A percentile compares a stretch with the other conserved stretches of the same genome.
Evolutionary conservation across 2,797 vertebrate genomes (phyloP).

Genomic region (Hoplostethus atlanticus): DNA sequence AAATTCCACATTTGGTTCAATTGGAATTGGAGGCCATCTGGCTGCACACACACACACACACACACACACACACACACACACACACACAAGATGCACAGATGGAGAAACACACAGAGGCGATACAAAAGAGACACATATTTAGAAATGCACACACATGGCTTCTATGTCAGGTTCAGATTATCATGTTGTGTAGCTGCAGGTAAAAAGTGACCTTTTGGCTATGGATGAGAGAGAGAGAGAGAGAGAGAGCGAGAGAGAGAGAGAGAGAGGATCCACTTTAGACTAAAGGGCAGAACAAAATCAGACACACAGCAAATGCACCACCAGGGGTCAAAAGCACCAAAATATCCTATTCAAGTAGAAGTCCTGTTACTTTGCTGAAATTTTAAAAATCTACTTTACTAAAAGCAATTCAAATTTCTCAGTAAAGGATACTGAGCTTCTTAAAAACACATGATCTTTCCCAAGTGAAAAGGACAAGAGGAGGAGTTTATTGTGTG

Average conservation of each 20-base stretch:
- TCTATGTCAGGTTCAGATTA: conserved; percentile 54
- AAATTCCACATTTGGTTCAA: conserved; percentile 51
- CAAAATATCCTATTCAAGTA: background rate
- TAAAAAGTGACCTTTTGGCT: conserved; percentile 62
- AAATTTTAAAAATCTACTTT: too few species aligned
- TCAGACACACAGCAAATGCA: conserved; percentile 35
- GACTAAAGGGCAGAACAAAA: conserved; percentile 51
- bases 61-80: background rate
- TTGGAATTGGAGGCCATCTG: conserved; percentile 43
- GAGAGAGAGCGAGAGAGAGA: conserved; percentile 30
- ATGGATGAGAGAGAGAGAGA: conserved; percentile 45
- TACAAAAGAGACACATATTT: conserved; percentile 23
- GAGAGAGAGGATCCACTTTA: conserved; percentile 17
- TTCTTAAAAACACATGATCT: too few species aligned
- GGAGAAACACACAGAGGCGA: conserved; percentile 5
- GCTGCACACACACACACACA: background rate
- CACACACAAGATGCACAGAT: background rate
- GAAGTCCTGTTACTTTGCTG: too few species aligned
- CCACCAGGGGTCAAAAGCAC: conserved; percentile 5
- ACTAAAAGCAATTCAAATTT: too few species aligned
- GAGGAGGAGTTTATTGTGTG: too few species aligned
- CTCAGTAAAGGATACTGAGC: too few species aligned
- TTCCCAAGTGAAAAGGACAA: too few species aligned
- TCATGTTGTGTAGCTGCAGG: conserved; percentile 64
- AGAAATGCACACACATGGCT: conserved; percentile 24